These are phyloP conservation scores for Balearica regulorum DNA, from an alignment of 2,797 vertebrate species.

Conservation along the genomic window DNA sequence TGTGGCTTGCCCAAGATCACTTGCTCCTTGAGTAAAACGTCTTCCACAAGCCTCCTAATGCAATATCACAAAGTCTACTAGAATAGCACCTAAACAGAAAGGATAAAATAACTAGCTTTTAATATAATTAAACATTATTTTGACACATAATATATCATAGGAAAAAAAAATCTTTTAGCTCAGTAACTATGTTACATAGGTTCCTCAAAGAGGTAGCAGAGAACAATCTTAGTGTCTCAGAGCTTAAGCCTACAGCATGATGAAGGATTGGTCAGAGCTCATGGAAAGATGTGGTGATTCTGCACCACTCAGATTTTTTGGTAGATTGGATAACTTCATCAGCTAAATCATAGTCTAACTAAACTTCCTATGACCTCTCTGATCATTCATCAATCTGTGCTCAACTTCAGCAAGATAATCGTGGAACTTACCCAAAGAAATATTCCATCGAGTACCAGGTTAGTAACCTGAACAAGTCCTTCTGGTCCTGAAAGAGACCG, in stretches of 20 bases:
- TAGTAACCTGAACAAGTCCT: background rate
- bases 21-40: background rate
- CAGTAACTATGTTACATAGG: background rate
- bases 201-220: background rate
- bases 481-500: background rate
- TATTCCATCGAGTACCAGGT: background rate
- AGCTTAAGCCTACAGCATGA: background rate
- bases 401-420: background rate
- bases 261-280: background rate
- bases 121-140: background rate
- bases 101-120: background rate
- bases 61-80: background rate
- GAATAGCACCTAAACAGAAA: background rate
- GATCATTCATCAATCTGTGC: background rate
- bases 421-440: background rate
- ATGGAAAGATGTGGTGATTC: background rate
- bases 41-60: background rate
- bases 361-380: background rate
- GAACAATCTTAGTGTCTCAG: background rate
- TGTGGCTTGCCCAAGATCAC: background rate
- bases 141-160: background rate
- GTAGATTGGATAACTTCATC: background rate
- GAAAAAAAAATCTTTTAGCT: background rate
- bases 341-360: background rate
- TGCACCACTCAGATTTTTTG: background rate